These are phyloP conservation scores for Sebastes aleutianus DNA, from an alignment of 2,797 vertebrate genomes.

Conservation along the genomic window DNA sequence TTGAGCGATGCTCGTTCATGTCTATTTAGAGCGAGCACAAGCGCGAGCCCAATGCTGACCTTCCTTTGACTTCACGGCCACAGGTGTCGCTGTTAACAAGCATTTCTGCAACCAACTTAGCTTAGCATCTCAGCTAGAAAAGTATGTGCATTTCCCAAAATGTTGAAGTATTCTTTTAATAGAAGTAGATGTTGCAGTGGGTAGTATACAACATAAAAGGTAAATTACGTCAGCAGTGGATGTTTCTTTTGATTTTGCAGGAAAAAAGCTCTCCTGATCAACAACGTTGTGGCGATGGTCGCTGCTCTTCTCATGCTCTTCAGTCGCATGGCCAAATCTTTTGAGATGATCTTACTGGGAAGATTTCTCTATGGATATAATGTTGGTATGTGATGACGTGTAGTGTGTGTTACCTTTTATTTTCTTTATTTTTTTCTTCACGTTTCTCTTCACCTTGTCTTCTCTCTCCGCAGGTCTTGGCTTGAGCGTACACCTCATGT, in stretches of 20 bases:
- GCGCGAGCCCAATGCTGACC: too few relatives aligned
- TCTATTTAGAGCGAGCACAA: too few relatives aligned
- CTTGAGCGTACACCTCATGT: conserved; percentile 80
- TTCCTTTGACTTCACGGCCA: too few relatives aligned
- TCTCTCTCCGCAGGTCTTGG: conserved; percentile 71
- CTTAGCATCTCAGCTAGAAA: too few relatives aligned
- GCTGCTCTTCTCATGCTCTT: conserved; percentile 80
- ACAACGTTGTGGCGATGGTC: conserved; percentile 77
- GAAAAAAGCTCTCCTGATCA: conserved; percentile 81
- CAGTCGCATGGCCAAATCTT: conserved; percentile 75
- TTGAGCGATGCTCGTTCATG: too few relatives aligned
- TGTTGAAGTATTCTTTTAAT: not conserved
- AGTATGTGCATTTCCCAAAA: too few relatives aligned
- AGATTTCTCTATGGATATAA: conserved; percentile 81
- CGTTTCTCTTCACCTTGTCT: not conserved
- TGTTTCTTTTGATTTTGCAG: conserved; percentile 59
- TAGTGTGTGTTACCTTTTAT: not conserved
- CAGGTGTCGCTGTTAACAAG: too few relatives aligned
- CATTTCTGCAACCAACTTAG: too few relatives aligned
- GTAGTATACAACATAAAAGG: not conserved
- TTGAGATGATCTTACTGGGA: conserved; percentile 85
- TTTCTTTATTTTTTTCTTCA: not conserved
- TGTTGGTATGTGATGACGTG: conserved; percentile 71
- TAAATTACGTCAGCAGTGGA: too few relatives aligned
- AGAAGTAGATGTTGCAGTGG: not conserved